A percentile compares a stretch with the other conserved stretches of the same genome.
These are phyloP conservation scores for Plebejus argus DNA, from an alignment of 2,888 invertebrate genomes.

Conservation along the genomic window DNA sequence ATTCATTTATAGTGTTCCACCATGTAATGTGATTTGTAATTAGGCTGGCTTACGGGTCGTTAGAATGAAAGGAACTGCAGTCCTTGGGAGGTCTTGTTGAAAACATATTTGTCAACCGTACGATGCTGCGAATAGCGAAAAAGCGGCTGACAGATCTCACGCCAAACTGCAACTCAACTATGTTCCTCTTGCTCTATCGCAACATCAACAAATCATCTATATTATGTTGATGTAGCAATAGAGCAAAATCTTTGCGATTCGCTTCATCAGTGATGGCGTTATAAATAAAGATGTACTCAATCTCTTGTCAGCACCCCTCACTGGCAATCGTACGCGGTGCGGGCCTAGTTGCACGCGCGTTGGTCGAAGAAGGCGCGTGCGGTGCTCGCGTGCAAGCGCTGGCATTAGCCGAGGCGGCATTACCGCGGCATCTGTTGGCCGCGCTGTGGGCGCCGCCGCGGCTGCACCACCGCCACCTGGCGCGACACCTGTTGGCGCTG, in stretches of 20 bases:
- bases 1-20: background rate
- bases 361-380: conserved; percentile 98
- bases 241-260: background rate
- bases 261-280: background rate
- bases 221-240: no score
- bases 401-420: conserved; percentile 97
- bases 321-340: conserved; percentile 99
- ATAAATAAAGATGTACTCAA: background rate
- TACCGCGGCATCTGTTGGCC: conserved; percentile 94
- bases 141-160: no score
- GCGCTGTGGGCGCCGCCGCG: conserved; percentile 94
- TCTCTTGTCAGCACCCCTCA: conserved; percentile 89
- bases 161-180: no score
- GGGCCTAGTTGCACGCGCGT: conserved; percentile 97
- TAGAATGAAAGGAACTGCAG: background rate
- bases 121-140: no score
- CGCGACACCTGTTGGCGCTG: conserved; percentile 93
- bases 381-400: conserved; percentile 97
- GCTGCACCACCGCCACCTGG: conserved; percentile 94
- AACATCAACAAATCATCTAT: no score
- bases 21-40: no score
- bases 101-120: no score
- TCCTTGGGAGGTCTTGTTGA: no score
- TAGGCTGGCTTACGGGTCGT: no score
- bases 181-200: no score